phyloP scores from a whole-genome alignment of 2,797 vertebrate genomes.

The Sorex maritimensis region DNA sequence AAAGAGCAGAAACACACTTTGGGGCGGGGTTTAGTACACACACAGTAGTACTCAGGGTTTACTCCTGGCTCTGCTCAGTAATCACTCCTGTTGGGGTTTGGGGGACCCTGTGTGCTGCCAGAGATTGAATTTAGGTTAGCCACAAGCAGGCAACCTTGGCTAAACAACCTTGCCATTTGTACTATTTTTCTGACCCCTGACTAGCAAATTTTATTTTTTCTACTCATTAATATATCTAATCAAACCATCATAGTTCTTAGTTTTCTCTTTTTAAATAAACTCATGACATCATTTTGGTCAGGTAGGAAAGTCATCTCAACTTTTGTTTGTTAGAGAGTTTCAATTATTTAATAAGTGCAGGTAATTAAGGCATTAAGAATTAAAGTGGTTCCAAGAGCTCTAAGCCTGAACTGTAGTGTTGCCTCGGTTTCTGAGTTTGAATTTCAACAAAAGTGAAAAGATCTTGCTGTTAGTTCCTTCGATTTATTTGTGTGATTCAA shows the following conservation, averaged over 20 bases:
- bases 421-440: slow-evolving; percentile 83
- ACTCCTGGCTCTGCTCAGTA: too few relatives aligned
- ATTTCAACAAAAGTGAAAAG: slow-evolving; percentile 77
- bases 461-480: neutral
- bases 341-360: slow-evolving; percentile 91
- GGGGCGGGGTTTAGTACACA: too few relatives aligned
- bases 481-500: neutral
- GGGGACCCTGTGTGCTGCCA: too few relatives aligned
- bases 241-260: slow-evolving; percentile 17
- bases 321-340: slow-evolving; percentile 88
- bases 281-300: slow-evolving; percentile 55
- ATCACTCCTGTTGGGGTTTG: too few relatives aligned
- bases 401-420: slow-evolving; percentile 77
- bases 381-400: slow-evolving; percentile 85
- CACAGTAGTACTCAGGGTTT: too few relatives aligned
- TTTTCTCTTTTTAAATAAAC: slow-evolving; percentile 67
- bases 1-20: neutral
- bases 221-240: neutral
- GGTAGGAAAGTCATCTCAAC: slow-evolving; percentile 83
- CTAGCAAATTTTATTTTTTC: too few relatives aligned
- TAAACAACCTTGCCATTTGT: too few relatives aligned
- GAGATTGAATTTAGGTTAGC: too few relatives aligned
- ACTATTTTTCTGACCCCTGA: too few relatives aligned
- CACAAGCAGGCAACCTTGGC: too few relatives aligned
- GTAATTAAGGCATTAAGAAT: slow-evolving; percentile 92